Conservation (phyloP, 2,888 invertebrate species). For the Calameuta pallipes region DNA sequence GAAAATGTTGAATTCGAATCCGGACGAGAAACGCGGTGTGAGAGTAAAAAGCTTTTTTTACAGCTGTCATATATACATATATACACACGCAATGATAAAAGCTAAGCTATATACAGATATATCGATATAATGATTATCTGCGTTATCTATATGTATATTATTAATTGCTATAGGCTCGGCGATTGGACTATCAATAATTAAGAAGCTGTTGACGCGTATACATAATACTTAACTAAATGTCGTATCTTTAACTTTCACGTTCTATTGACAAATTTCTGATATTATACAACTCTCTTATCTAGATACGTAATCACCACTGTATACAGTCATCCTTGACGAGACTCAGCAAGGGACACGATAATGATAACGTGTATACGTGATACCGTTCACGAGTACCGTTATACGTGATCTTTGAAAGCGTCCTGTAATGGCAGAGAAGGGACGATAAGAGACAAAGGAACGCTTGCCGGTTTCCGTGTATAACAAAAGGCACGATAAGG, state of each 20-base stretch:
- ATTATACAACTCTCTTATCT: neutral
- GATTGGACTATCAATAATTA: neutral
- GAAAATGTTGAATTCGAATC: neutral
- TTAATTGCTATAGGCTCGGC: neutral
- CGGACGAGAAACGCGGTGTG: neutral
- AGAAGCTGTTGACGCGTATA: neutral
- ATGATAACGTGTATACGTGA: neutral
- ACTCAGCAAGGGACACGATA: neutral
- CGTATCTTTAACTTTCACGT: neutral
- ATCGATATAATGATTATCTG: neutral
- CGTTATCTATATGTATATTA: neutral
- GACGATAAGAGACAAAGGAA: neutral
- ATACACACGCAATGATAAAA: neutral
- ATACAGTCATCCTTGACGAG: neutral
- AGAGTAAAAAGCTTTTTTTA: neutral
- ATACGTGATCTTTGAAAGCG: neutral
- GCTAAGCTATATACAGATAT: neutral
- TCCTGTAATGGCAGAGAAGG: neutral
- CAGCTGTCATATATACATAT: neutral
- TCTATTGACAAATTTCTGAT: neutral
- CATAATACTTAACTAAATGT: neutral
- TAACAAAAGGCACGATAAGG: neutral
- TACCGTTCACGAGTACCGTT: neutral
- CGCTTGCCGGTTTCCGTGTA: neutral
- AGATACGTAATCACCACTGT: neutral